Evolutionary conservation across 2,888 invertebrate species (phyloP).

Genomic region (Lasius platythorax): DNA sequence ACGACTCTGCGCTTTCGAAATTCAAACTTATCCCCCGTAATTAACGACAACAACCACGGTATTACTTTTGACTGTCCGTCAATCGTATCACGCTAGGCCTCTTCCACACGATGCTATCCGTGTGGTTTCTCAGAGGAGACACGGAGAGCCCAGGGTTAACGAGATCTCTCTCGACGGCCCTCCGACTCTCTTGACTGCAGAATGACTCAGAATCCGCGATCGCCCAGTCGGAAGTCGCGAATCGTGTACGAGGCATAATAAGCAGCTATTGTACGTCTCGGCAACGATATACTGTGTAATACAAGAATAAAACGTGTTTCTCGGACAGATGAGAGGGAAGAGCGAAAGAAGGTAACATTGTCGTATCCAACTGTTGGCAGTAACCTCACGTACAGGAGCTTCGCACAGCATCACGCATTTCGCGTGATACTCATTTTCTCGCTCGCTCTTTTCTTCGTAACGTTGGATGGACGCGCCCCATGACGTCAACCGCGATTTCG

Average conservation of each 20-base stretch:
- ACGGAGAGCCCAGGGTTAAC: slow-evolving; percentile 19
- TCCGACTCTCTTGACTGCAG: not conserved
- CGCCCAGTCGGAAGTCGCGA: slow-evolving; percentile 64
- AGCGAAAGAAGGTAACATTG: slow-evolving; percentile 27
- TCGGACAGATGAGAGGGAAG: slow-evolving; percentile 13
- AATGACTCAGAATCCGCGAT: slow-evolving; percentile 67
- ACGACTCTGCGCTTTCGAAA: slow-evolving; percentile 46
- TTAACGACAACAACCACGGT: slow-evolving; percentile 38
- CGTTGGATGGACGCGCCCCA: slow-evolving; percentile 16
- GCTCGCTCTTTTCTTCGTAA: slow-evolving; percentile 53
- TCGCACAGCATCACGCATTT: slow-evolving; percentile 59
- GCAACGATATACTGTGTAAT: slow-evolving; percentile 48
- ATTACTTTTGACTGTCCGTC: slow-evolving; percentile 45
- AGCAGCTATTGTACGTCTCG: slow-evolving; percentile 55
- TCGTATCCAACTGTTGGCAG: slow-evolving; percentile 60
- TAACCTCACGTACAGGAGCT: slow-evolving; percentile 75
- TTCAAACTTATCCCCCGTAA: slow-evolving; percentile 43
- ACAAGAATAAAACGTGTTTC: slow-evolving; percentile 52
- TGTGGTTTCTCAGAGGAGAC: slow-evolving; percentile 6
- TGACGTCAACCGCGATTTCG: slow-evolving; percentile 43
- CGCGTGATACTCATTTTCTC: slow-evolving; percentile 64
- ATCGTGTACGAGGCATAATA: slow-evolving; percentile 63
- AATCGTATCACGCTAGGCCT: slow-evolving; percentile 26
- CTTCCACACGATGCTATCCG: slow-evolving; percentile 14
- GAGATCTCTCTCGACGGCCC: slow-evolving; percentile 50